These are phyloP conservation scores for Nipponia nippon DNA, from an alignment of 2,113 vertebrate genomes.

Conservation along the genomic window DNA sequence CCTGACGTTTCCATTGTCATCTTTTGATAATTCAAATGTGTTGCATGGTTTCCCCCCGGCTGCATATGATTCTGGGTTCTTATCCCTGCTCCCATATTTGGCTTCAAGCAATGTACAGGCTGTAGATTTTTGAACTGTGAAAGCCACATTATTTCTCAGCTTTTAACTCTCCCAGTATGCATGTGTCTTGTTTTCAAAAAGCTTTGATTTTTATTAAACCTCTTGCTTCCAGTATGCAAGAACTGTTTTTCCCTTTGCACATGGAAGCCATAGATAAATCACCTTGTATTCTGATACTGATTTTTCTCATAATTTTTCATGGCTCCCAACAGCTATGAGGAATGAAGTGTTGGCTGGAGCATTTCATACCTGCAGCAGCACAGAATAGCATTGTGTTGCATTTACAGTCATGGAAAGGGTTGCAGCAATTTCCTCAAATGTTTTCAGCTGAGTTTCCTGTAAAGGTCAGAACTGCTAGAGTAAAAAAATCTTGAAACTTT, in stretches of 20 bases:
- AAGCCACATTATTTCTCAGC: constrained; percentile 52
- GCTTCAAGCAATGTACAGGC: background rate
- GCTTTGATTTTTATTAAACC: constrained; percentile 54
- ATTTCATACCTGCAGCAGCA: constrained; percentile 40
- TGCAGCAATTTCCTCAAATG: constrained; percentile 49
- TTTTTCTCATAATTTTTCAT: constrained; percentile 41
- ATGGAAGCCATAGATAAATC: constrained; percentile 42
- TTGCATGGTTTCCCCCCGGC: background rate
- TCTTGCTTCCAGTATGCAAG: background rate
- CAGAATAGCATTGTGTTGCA: constrained; percentile 2
- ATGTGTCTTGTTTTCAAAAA: constrained; percentile 5
- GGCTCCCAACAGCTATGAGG: constrained; percentile 24
- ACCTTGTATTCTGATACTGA: background rate
- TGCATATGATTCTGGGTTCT: background rate
- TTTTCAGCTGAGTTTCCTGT: constrained; percentile 41
- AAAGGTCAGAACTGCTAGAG: constrained; percentile 1
- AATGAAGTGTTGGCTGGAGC: constrained; percentile 30
- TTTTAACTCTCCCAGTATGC: constrained; percentile 26
- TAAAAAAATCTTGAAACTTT: constrained; percentile 22
- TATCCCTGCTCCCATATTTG: constrained; percentile 25
- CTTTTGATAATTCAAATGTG: constrained; percentile 15
- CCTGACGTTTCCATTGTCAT: background rate
- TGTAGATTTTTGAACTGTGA: background rate
- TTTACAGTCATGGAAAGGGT: constrained; percentile 8
- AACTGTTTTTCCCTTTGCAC: constrained; percentile 28